Evolutionary conservation across 2,888 invertebrate species (phyloP).

Genomic region (Bimastos eiseni): DNA sequence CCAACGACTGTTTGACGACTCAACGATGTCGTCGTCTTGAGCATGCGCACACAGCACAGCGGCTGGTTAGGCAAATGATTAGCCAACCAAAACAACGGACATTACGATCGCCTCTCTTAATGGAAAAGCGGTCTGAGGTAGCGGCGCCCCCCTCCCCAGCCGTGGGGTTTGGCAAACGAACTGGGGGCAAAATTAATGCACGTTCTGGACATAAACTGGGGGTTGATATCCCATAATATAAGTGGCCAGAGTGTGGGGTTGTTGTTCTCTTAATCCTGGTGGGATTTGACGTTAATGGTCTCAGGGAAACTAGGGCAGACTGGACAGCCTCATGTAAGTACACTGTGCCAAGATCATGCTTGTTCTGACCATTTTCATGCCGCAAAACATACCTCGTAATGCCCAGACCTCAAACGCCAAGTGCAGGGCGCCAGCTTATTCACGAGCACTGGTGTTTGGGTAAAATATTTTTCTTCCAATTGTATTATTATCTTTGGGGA

Average conservation of each 20-base stretch:
- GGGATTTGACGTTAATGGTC: too few species aligned
- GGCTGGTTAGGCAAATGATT: neutral
- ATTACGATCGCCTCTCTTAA: neutral
- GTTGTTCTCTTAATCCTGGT: too few species aligned
- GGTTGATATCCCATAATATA: neutral
- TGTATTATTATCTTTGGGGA: neutral
- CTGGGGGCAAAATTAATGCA: too few species aligned
- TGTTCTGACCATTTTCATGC: neutral
- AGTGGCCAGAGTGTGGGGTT: too few species aligned
- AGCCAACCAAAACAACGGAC: neutral
- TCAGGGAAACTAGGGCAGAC: too few species aligned
- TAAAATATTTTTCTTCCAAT: neutral
- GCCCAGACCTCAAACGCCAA: too few species aligned
- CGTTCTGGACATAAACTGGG: too few species aligned
- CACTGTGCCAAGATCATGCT: neutral
- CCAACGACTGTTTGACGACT: neutral
- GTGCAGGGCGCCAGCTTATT: too few species aligned
- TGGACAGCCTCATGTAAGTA: too few species aligned
- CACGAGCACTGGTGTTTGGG: neutral
- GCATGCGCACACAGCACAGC: neutral
- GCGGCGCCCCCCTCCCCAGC: too few species aligned
- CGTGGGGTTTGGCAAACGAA: too few species aligned
- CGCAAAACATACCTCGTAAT: neutral
- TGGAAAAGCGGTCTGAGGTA: neutral
- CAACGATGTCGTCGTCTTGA: neutral